A percentile compares a stretch with the other conserved stretches of the same genome.
Conservation (phyloP, 2,797 vertebrate genomes). For the Lophura swinhoii region DNA sequence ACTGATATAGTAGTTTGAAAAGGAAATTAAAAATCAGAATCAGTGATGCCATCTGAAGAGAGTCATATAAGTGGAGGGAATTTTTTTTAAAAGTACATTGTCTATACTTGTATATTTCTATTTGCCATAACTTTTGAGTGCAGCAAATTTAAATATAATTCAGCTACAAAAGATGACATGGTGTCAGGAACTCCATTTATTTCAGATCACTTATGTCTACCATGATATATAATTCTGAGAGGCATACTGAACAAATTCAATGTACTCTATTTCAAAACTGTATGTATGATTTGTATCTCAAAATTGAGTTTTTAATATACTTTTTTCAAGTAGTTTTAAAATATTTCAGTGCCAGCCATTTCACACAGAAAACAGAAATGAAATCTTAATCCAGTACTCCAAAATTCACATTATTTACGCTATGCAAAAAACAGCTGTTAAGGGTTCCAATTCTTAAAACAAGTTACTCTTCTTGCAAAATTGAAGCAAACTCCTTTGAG, state of each 20-base stretch:
- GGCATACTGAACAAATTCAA: background rate
- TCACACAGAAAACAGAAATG: background rate
- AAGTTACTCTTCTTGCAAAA: background rate
- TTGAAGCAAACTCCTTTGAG: background rate
- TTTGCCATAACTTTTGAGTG: background rate
- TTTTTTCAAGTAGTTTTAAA: background rate
- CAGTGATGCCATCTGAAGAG: background rate
- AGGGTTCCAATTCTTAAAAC: background rate
- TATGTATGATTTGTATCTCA: background rate
- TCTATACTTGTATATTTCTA: background rate
- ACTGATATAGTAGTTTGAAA: background rate
- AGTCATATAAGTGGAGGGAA: background rate
- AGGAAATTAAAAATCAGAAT: background rate
- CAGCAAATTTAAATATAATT: background rate
- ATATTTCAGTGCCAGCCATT: background rate
- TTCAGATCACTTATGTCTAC: background rate
- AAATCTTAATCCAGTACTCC: background rate
- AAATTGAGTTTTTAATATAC: background rate
- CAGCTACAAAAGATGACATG: background rate
- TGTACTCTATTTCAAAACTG: background rate
- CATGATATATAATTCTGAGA: background rate
- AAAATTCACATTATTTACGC: background rate
- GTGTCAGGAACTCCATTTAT: background rate
- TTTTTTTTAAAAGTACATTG: background rate
- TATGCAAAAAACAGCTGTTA: background rate